These are phyloP conservation scores for Cataglyphis rosenhaueri DNA, from an alignment of 2,888 invertebrate genomes.

Conservation along the genomic window DNA sequence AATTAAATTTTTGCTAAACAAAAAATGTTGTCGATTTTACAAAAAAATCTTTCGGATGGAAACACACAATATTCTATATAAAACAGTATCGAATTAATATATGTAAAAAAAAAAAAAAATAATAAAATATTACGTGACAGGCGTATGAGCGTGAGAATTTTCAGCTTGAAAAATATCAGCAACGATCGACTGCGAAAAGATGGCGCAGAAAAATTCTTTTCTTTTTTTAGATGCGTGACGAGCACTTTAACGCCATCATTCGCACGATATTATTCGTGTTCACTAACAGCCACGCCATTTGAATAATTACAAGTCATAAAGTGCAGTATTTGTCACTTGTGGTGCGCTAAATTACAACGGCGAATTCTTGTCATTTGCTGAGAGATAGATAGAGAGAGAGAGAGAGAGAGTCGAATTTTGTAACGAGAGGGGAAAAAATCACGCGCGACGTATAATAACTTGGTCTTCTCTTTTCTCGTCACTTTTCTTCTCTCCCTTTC, in stretches of 20 bases:
- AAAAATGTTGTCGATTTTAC: background rate
- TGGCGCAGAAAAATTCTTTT: background rate
- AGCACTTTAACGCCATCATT: slow-evolving; percentile 32
- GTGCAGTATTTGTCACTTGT: slow-evolving; percentile 58
- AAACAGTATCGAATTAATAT: slow-evolving; percentile 1
- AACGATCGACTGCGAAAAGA: background rate
- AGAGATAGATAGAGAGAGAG: background rate
- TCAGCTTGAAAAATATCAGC: slow-evolving; percentile 14
- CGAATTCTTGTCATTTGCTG: slow-evolving; percentile 55
- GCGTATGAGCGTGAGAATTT: background rate
- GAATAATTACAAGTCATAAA: slow-evolving; percentile 69
- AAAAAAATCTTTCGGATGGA: background rate
- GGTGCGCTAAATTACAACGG: slow-evolving; percentile 46
- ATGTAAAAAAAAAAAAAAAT: background rate
- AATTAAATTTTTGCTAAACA: background rate
- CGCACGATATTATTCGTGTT: slow-evolving; percentile 57
- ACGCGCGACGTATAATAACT: slow-evolving; percentile 25
- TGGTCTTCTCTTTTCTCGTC: background rate
- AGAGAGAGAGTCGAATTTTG: slow-evolving; percentile 26
- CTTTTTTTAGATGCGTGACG: slow-evolving; percentile 35
- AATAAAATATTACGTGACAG: background rate
- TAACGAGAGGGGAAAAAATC: slow-evolving; percentile 40
- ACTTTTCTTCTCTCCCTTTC: background rate
- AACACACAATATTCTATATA: background rate
- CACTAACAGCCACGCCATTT: slow-evolving; percentile 61